Evolutionary conservation across 2,797 vertebrate genomes (phyloP).

Genomic region (Esox lucius): DNA sequence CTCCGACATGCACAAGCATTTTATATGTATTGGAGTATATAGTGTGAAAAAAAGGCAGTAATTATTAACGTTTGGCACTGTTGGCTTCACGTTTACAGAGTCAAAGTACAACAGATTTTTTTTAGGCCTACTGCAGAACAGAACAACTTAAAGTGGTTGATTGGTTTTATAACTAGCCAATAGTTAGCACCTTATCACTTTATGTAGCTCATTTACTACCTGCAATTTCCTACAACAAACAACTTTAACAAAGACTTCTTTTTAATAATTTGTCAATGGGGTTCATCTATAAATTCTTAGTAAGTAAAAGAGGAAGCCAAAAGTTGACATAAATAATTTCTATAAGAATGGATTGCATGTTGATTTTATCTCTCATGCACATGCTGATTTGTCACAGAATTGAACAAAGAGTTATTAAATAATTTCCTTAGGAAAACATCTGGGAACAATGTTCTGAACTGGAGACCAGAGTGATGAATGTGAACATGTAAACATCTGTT

Average conservation of each 20-base stretch:
- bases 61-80: neutral
- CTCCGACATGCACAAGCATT: neutral
- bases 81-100: neutral
- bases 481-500: constrained; percentile 23
- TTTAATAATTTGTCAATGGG: no score
- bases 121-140: constrained; percentile 25
- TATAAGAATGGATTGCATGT: neutral
- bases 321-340: neutral
- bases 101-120: constrained; percentile 29
- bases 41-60: neutral
- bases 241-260: neutral
- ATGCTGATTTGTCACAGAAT: neutral
- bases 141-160: neutral
- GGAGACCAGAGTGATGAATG: neutral
- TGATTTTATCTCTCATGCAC: neutral
- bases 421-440: constrained; percentile 7
- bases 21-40: neutral
- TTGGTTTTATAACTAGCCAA: neutral
- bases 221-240: neutral
- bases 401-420: neutral
- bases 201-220: neutral
- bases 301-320: neutral
- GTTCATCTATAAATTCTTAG: neutral
- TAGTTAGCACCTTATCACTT: constrained; percentile 10
- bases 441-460: constrained; percentile 5